Base-by-base conservation (phyloP, 2,797 vertebrate genomes). In the Neosalanx taihuensis region DNA sequence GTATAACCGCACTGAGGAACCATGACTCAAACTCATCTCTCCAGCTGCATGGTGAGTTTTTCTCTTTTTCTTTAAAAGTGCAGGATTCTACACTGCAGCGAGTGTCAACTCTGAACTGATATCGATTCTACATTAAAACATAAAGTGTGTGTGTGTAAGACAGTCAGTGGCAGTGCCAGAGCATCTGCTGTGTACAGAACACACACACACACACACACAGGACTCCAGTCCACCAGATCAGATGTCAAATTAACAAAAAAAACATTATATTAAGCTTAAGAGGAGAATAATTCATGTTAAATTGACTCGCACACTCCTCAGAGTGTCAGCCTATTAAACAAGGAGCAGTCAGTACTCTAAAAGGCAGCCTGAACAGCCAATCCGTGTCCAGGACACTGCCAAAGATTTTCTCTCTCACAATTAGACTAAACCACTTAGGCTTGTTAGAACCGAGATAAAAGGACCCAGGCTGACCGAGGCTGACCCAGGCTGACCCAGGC, bases 41-140 rank as follows among this genome's bases (percentile, higher is more conserved):
- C 78, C 79, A 83, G 71, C 78, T 83, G 71, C 46, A 41, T 59
- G 51, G 73, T 63, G 70, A 74, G 67, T 30, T 67, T 71, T 65
- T 73, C n/a, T n/a, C n/a, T 66, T 65, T 59, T 41, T 12, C 37
- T 10, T 20, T n/a, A 80, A 89, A 90, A 86, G 86, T 90, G 86
- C 87, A 89, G 67, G 57, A 26, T 15, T 59, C 53, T 68, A 20
- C 37, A 33, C 59, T 31, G 37, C 30, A 59, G 41, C 26, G 57
- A 60, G n/a, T 60, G 6, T 69, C 66, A 35, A 41, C 75, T 63
- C 82, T 80, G 68, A 87, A 3, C 33, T 33, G 51, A 20, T 58
- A 20, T 58, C 35, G 53, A 4, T 63, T 4, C 17, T 60, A 13
- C 1, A 18, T n/a, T 6, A 75, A 70, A 77, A 71, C 72, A 73